These are phyloP conservation scores for Corythornis cristatus DNA, from an alignment of 2,113 vertebrate genomes.

Conservation along the genomic window DNA sequence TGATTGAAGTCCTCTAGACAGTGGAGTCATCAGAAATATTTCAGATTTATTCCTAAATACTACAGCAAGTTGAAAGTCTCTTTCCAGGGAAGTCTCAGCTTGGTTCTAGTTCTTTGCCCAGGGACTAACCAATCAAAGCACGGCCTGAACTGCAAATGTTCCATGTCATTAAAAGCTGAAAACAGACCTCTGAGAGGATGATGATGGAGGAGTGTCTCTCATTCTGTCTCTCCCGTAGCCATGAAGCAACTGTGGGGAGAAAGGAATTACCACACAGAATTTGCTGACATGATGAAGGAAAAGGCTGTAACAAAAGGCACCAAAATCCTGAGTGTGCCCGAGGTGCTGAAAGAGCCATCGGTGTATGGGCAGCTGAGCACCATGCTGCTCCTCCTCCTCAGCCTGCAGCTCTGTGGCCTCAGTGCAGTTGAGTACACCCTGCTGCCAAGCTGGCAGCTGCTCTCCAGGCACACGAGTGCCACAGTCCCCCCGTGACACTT, in stretches of 20 bases:
- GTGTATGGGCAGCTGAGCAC: constrained; percentile 78
- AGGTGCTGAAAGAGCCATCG: constrained; percentile 70
- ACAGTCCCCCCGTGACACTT: background rate
- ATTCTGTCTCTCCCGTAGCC: constrained; percentile 67
- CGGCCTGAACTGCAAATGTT: background rate
- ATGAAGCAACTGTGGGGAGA: constrained; percentile 80
- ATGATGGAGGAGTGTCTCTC: background rate
- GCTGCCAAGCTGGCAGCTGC: background rate
- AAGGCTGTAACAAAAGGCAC: constrained; percentile 59
- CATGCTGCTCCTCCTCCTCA: constrained; percentile 56
- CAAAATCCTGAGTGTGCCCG: constrained; percentile 69
- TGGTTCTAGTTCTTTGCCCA: background rate
- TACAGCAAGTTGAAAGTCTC: background rate
- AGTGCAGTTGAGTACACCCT: constrained; percentile 76
- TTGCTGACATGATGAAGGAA: constrained; percentile 83
- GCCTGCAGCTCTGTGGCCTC: constrained; percentile 84
- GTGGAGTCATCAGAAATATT: background rate
- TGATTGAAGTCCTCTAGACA: background rate
- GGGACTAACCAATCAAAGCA: background rate
- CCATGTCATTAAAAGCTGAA: background rate
- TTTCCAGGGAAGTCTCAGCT: background rate
- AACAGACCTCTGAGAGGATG: background rate
- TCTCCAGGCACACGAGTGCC: background rate
- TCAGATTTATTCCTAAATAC: background rate
- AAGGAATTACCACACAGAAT: constrained; percentile 69